These are phyloP conservation scores for Sinohyriopsis cumingii DNA, from an alignment of 2,888 invertebrate genomes.

Conservation along the genomic window DNA sequence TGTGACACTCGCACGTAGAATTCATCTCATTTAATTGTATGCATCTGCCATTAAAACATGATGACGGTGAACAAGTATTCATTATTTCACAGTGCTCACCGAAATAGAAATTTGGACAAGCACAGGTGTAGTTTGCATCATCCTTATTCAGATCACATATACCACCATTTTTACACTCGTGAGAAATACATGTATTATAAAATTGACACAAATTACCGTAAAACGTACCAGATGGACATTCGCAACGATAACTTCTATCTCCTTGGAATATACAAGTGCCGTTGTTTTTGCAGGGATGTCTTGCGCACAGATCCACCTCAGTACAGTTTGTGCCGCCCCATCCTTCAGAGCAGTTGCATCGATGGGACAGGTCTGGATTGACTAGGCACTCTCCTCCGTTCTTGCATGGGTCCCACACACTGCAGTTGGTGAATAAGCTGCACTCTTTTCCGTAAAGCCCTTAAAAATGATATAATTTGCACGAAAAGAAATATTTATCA, in stretches of 20 bases:
- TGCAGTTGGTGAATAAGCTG: slow-evolving; percentile 45
- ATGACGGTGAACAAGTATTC: slow-evolving; percentile 48
- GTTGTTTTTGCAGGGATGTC: slow-evolving; percentile 44
- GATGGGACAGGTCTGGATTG: slow-evolving; percentile 39
- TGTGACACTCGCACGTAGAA: slow-evolving; percentile 33
- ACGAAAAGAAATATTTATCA: neutral
- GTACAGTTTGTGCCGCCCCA: slow-evolving; percentile 57
- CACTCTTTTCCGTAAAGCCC: slow-evolving; percentile 40
- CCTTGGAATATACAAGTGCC: slow-evolving; percentile 47
- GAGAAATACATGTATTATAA: slow-evolving; percentile 30
- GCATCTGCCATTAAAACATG: slow-evolving; percentile 38
- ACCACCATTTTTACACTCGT: slow-evolving; percentile 36
- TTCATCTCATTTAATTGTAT: slow-evolving; percentile 11
- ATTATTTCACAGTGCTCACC: slow-evolving; percentile 43
- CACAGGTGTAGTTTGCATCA: slow-evolving; percentile 35
- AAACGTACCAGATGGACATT: slow-evolving; percentile 36
- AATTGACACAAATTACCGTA: slow-evolving; percentile 45
- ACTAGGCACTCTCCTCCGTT: slow-evolving; percentile 45
- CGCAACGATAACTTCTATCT: slow-evolving; percentile 42
- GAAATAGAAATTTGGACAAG: slow-evolving; percentile 37
- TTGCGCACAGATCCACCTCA: slow-evolving; percentile 43
- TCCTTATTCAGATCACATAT: slow-evolving; percentile 16
- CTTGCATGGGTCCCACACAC: slow-evolving; percentile 48
- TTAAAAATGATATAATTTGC: slow-evolving; percentile 2
- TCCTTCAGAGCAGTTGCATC: slow-evolving; percentile 46